Percentiles rank a stretch among this genome's conserved stretches.
phyloP scores from a whole-genome alignment of 2,888 invertebrate genomes.

The Choreutis nemorana region DNA sequence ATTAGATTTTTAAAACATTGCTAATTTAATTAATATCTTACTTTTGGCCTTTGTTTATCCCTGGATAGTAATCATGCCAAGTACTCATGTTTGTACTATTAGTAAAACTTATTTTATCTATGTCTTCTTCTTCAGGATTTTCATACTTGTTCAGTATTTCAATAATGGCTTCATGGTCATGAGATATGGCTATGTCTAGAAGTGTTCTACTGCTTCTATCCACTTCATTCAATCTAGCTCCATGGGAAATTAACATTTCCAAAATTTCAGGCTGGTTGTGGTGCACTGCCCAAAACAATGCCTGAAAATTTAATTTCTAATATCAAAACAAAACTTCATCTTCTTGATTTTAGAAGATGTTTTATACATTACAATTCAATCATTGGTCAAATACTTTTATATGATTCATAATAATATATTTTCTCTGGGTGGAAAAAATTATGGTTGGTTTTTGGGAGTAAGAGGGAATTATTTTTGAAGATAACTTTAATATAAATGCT shows the following conservation, averaged over 20 bases:
- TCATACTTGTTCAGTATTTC: constrained; percentile 44
- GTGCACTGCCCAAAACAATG: constrained; percentile 69
- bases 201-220: constrained; percentile 59
- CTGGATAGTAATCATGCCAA: constrained; percentile 64
- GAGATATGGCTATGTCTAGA: constrained; percentile 59
- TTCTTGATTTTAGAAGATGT: too few relatives aligned
- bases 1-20: too few relatives aligned
- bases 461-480: too few relatives aligned
- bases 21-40: constrained; percentile 20
- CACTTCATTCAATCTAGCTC: constrained; percentile 52
- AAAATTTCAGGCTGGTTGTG: constrained; percentile 62
- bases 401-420: too few relatives aligned
- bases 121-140: constrained; percentile 19
- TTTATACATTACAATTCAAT: too few relatives aligned
- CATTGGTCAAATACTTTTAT: too few relatives aligned
- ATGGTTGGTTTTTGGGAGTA: too few relatives aligned
- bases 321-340: too few relatives aligned
- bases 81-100: constrained; percentile 19
- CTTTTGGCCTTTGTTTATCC: constrained; percentile 33
- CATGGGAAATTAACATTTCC: constrained; percentile 57
- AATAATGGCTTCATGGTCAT: constrained; percentile 54
- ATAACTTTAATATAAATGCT: too few relatives aligned
- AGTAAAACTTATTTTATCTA: constrained; percentile 16
- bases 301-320: constrained; percentile 44
- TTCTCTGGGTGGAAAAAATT: too few relatives aligned